Evolutionary conservation across 2,888 invertebrate species (phyloP).

Genomic region (Cosmia trapezina): DNA sequence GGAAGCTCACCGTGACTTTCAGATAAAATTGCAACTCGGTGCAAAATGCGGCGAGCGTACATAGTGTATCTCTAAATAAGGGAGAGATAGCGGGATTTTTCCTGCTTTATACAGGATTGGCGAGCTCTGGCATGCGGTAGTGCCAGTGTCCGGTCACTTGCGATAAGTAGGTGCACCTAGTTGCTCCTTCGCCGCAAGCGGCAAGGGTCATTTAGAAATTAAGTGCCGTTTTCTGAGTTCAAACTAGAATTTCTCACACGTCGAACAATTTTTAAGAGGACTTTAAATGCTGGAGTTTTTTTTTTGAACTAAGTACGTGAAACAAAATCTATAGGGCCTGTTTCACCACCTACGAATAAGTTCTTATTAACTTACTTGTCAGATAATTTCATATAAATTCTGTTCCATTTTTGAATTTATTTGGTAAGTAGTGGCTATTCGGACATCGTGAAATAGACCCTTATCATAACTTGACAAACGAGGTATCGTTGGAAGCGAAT

Average conservation of each 20-base stretch:
- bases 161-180: conserved; percentile 44
- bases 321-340: background rate
- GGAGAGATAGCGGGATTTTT: conserved; percentile 64
- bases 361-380: too few species aligned
- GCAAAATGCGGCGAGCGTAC: conserved; percentile 23
- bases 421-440: too few species aligned
- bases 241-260: conserved; percentile 31
- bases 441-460: too few species aligned
- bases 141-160: conserved; percentile 37
- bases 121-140: conserved; percentile 58
- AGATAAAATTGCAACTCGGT: conserved; percentile 33
- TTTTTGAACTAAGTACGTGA: too few species aligned
- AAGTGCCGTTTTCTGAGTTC: conserved; percentile 39
- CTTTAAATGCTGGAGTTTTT: background rate
- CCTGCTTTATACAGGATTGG: conserved; percentile 57
- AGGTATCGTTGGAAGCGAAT: too few species aligned
- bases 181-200: conserved; percentile 23
- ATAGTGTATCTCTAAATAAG: conserved; percentile 49
- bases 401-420: too few species aligned
- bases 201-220: conserved; percentile 35
- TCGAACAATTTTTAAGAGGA: conserved; percentile 21
- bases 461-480: too few species aligned
- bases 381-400: too few species aligned
- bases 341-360: too few species aligned
- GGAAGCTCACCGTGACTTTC: conserved; percentile 28